Base-by-base conservation (phyloP, 2,888 invertebrate genomes). In the Thecophora atra region DNA sequence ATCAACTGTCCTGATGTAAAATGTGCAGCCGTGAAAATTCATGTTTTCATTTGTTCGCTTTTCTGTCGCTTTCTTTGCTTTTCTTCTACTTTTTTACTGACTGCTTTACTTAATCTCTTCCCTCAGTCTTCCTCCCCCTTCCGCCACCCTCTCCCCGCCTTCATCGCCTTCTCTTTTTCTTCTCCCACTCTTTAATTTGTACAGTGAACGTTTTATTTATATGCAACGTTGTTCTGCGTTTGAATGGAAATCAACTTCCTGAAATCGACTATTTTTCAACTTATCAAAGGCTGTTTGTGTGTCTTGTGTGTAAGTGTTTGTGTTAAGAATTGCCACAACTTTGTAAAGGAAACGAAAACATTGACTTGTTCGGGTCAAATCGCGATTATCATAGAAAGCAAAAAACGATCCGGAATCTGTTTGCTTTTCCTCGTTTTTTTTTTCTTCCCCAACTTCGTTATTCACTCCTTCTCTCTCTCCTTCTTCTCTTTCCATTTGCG, bases 161-260 rank as follows among this genome's bases (percentile, higher is more conserved):
- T 58, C 17, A 4, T 24, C 54, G 8, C 24, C n/a, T 52, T 17
- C 52, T 3, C n/a, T 58, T 8, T 58, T 8, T 26, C 21, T 58
- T 58, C 17, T 26, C 21, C 26, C n/a, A 54, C n/a, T 54, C n/a
- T 19, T n/a, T 54, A 21, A 24, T 19, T 54, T 54, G 66, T 54
- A 17, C 67, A 37, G 28, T 51, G 51, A 54, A 67, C 30, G 19
- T 21, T 17, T 67, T 67, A 67, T 67, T 67, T 67, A 67, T 67
- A 54, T 67, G 67, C 30, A 51, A 17, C 37, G 30, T 54, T 56
- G 67, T 67, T 54, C 67, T 67, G 37, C 37, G 67, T 67, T 67
- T 67, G 54, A 67, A 67, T 67, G 67, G 67, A 67, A 67, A 67
- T 56, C 54, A 67, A 67, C 54, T 56, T 54, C 67, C 37, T 67